Conservation (phyloP, 2,113 vertebrate genomes). For the Chloroceryle aenea region DNA sequence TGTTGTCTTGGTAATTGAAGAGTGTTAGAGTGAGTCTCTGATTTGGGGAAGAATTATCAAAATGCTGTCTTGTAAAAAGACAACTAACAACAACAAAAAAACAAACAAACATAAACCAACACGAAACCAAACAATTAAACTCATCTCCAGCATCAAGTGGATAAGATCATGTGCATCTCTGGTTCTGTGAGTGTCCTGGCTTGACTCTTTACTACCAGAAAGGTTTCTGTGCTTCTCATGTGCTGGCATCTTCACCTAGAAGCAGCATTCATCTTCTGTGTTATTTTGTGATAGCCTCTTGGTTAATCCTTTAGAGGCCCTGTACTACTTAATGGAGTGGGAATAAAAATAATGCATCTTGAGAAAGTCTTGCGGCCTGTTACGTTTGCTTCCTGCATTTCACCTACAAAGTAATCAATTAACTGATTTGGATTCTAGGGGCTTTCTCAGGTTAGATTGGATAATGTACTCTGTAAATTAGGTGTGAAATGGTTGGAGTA, state of each 20-base stretch:
- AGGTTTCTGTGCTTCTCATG: background rate
- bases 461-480: constrained; percentile 13
- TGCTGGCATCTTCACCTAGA: background rate
- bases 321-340: background rate
- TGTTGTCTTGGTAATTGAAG: background rate
- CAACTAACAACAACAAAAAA: no score
- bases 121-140: no score
- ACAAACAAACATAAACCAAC: no score
- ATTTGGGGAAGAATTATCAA: background rate
- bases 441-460: background rate
- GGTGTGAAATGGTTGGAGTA: constrained; percentile 10
- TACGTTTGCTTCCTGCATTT: background rate
- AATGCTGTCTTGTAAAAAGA: background rate
- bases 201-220: background rate
- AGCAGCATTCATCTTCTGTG: background rate
- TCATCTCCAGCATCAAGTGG: background rate
- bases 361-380: background rate
- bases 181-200: background rate
- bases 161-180: background rate
- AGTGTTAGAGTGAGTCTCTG: background rate
- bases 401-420: background rate
- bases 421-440: constrained; percentile 25
- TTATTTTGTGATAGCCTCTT: background rate
- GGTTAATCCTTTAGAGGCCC: background rate
- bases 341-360: constrained; percentile 16